Conservation (phyloP, 1,140 invertebrate genomes). For the Eumaeus atala region DNA sequence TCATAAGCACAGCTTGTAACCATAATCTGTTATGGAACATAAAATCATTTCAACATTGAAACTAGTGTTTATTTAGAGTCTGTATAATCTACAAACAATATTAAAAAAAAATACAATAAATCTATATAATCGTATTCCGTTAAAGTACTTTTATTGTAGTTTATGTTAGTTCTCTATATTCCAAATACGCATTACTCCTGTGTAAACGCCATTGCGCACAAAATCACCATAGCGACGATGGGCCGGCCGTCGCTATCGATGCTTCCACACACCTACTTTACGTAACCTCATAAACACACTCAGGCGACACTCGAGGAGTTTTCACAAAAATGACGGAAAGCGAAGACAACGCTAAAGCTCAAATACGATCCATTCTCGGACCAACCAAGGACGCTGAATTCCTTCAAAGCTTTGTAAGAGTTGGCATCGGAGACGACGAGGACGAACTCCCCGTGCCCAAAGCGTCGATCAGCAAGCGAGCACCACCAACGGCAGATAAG, state of each 20-base stretch:
- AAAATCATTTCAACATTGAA: no score
- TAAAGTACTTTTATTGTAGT: no score
- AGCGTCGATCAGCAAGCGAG: slow-evolving; percentile 63
- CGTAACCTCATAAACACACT: slow-evolving; percentile 31
- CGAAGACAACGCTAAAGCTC: slow-evolving; percentile 52
- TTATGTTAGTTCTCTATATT: no score
- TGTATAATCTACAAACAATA: no score
- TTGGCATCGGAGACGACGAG: slow-evolving; percentile 73
- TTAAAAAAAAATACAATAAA: no score
- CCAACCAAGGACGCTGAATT: slow-evolving; percentile 82
- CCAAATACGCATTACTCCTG: no score
- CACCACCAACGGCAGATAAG: slow-evolving; percentile 48
- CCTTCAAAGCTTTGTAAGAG: slow-evolving; percentile 83
- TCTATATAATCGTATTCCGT: no score
- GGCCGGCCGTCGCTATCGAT: slow-evolving; percentile 56
- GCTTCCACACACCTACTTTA: slow-evolving; percentile 53
- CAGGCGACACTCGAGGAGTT: background rate
- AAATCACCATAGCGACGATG: slow-evolving; percentile 58
- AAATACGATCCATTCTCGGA: slow-evolving; percentile 74
- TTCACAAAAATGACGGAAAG: slow-evolving; percentile 35
- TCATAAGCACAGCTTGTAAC: no score
- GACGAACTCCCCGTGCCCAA: slow-evolving; percentile 58
- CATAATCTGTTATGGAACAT: no score
- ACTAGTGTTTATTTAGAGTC: no score
- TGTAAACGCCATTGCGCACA: background rate